phyloP scores from a whole-genome alignment of 2,888 invertebrate species.

The Heteromurus nitidus region DNA sequence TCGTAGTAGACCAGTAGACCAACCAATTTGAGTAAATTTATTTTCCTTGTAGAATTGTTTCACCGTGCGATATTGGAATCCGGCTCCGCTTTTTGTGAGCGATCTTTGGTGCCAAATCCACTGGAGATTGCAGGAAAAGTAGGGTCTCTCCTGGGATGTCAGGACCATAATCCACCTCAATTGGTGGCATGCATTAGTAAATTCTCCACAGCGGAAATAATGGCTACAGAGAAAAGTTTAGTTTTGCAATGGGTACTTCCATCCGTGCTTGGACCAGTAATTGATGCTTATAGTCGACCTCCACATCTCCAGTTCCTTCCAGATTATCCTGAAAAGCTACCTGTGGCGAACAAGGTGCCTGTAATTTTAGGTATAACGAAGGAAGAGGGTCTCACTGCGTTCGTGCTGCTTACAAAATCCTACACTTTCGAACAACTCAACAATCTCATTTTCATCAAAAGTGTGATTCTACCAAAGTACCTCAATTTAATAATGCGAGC shows the following conservation, averaged over 20 bases:
- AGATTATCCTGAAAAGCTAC: slow-evolving; percentile 39
- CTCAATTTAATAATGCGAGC: slow-evolving; percentile 46
- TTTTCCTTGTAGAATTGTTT: slow-evolving; percentile 48
- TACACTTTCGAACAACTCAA: slow-evolving; percentile 21
- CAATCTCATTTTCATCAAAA: slow-evolving; percentile 5
- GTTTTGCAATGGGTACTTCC: slow-evolving; percentile 35
- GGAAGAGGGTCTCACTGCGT: slow-evolving; percentile 63
- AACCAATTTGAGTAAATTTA: not conserved
- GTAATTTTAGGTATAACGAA: slow-evolving; percentile 60
- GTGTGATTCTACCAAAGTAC: slow-evolving; percentile 36
- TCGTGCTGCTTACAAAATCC: slow-evolving; percentile 31
- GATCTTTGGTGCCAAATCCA: slow-evolving; percentile 59
- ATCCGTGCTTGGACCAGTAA: slow-evolving; percentile 40
- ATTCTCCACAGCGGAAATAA: slow-evolving; percentile 36
- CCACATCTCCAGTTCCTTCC: slow-evolving; percentile 30
- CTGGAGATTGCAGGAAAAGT: slow-evolving; percentile 44
- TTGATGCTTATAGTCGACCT: slow-evolving; percentile 34
- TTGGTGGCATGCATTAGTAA: slow-evolving; percentile 41
- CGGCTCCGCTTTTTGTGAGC: slow-evolving; percentile 63
- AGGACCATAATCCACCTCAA: not conserved
- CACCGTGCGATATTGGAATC: slow-evolving; percentile 62
- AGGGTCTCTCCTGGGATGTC: slow-evolving; percentile 42
- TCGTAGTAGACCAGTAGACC: not conserved
- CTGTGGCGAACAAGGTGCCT: slow-evolving; percentile 55
- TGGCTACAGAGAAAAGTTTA: slow-evolving; percentile 42